Percentiles rank a stretch among this genome's conserved stretches.
phyloP scores from a whole-genome alignment of 2,888 invertebrate genomes.

The Meiosimyza platycephala region DNA sequence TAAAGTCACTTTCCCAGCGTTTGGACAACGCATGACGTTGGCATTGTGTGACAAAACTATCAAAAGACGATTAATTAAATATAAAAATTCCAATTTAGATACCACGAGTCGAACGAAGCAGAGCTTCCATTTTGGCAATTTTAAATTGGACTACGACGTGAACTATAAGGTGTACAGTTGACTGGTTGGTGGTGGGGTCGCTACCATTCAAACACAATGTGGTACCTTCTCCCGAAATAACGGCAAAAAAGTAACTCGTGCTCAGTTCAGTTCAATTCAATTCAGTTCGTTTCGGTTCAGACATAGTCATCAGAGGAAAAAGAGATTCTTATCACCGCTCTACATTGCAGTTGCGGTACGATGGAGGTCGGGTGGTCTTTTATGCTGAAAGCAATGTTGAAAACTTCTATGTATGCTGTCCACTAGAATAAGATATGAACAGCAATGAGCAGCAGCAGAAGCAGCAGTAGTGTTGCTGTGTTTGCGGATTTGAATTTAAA shows the following conservation, averaged over 20 bases:
- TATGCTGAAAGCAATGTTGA: too few species aligned
- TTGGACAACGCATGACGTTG: not conserved
- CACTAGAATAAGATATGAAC: too few species aligned
- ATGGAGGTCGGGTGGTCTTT: not conserved
- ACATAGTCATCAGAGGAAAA: constrained; percentile 3
- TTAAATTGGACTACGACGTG: constrained; percentile 48
- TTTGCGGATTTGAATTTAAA: constrained; percentile 65
- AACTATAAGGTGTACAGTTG: too few species aligned
- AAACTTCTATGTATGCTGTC: too few species aligned
- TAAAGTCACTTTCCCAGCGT: not conserved
- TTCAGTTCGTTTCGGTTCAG: too few species aligned
- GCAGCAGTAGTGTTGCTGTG: constrained; percentile 39
- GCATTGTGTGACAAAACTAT: constrained; percentile 36
- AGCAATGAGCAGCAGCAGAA: too few species aligned
- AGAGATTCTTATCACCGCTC: constrained; percentile 57
- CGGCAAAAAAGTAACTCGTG: constrained; percentile 24
- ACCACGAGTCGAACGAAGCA: constrained; percentile 14
- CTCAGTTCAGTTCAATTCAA: too few species aligned
- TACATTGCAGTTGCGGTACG: constrained; percentile 49
- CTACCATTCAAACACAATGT: not conserved
- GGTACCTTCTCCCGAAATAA: constrained; percentile 2
- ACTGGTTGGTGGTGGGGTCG: not conserved
- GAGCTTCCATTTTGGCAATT: constrained; percentile 41
- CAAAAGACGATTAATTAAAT: constrained; percentile 54
- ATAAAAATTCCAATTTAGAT: constrained; percentile 53